Conservation (phyloP, 2,888 invertebrate genomes). For the Anoncus sp. region DNA sequence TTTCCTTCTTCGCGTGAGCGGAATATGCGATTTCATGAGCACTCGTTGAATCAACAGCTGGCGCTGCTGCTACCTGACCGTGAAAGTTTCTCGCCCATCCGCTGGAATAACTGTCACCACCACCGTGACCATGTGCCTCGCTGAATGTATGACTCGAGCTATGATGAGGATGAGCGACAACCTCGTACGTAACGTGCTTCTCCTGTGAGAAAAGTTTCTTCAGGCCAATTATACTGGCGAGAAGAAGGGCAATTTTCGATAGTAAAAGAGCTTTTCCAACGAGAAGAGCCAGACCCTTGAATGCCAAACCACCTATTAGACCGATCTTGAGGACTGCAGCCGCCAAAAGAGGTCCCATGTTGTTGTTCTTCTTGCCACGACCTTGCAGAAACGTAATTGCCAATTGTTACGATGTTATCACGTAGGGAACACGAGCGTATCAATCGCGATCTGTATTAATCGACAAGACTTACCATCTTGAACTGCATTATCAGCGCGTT, state of each 20-base stretch:
- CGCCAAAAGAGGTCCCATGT: slow-evolving; percentile 89
- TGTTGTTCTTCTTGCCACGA: slow-evolving; percentile 90
- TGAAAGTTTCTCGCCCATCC: slow-evolving; percentile 87
- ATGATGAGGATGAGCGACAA: slow-evolving; percentile 89
- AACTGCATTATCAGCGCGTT: slow-evolving; percentile 85
- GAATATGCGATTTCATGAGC: slow-evolving; percentile 87
- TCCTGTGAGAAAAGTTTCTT: slow-evolving; percentile 92
- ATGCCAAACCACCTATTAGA: slow-evolving; percentile 91
- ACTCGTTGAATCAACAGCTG: slow-evolving; percentile 69
- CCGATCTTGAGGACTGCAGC: slow-evolving; percentile 92
- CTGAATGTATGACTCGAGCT: slow-evolving; percentile 84
- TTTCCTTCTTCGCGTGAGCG: slow-evolving; percentile 82
- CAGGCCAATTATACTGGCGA: slow-evolving; percentile 92
- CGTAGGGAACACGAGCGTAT: background rate
- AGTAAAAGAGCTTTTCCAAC: slow-evolving; percentile 94
- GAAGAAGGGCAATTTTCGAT: slow-evolving; percentile 92
- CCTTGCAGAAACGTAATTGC: slow-evolving; percentile 80
- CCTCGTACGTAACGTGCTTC: slow-evolving; percentile 90
- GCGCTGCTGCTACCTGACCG: slow-evolving; percentile 81
- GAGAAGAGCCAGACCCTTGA: slow-evolving; percentile 91
- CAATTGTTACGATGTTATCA: background rate
- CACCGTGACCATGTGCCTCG: slow-evolving; percentile 80
- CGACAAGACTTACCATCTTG: slow-evolving; percentile 77
- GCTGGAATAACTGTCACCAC: slow-evolving; percentile 84
- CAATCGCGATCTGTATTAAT: background rate